Conservation (phyloP, 37 sponge, comb jelly and placozoan species). For the Dysidea cf. avara region DNA sequence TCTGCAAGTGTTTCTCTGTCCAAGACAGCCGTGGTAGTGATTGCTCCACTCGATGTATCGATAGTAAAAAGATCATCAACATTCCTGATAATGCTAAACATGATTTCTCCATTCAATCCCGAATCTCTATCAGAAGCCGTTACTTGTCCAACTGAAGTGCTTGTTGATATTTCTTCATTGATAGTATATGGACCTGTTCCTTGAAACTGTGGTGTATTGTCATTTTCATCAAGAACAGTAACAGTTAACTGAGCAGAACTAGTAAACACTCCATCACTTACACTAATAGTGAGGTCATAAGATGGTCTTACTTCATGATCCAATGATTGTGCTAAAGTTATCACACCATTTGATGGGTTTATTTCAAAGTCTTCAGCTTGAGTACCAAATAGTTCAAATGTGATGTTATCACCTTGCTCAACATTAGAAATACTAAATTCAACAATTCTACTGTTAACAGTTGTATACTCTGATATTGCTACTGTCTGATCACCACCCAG, state of each 20-base stretch:
- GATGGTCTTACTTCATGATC: constrained; percentile 58
- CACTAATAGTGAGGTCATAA: constrained; percentile 49
- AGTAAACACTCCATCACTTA: constrained; percentile 38
- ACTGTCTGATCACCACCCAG: constrained; percentile 25
- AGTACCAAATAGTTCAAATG: constrained; percentile 15
- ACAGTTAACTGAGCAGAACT: constrained; percentile 21
- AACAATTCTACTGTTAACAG: constrained; percentile 13
- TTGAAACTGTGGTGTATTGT: constrained; percentile 50
- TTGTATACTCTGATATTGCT: constrained; percentile 41
- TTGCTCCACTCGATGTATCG: not conserved
- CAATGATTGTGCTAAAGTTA: constrained; percentile 38
- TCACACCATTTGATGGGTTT: constrained; percentile 38
- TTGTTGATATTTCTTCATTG: constrained; percentile 33
- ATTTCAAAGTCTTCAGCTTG: constrained; percentile 63
- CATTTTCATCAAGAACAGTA: constrained; percentile 65
- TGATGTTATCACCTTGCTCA: constrained; percentile 26
- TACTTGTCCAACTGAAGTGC: constrained; percentile 29
- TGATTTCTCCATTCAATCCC: constrained; percentile 17
- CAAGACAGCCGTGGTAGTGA: constrained; percentile 5
- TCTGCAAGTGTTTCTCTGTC: not conserved
- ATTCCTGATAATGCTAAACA: constrained; percentile 11
- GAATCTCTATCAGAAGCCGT: constrained; percentile 50
- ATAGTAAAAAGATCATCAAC: constrained; percentile 9
- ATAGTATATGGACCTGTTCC: constrained; percentile 20
- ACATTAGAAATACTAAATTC: constrained; percentile 35